Percentiles rank a stretch among this genome's conserved stretches.
Evolutionary conservation across 2,113 vertebrate genomes (phyloP).

Genomic region (Plecotus auritus): DNA sequence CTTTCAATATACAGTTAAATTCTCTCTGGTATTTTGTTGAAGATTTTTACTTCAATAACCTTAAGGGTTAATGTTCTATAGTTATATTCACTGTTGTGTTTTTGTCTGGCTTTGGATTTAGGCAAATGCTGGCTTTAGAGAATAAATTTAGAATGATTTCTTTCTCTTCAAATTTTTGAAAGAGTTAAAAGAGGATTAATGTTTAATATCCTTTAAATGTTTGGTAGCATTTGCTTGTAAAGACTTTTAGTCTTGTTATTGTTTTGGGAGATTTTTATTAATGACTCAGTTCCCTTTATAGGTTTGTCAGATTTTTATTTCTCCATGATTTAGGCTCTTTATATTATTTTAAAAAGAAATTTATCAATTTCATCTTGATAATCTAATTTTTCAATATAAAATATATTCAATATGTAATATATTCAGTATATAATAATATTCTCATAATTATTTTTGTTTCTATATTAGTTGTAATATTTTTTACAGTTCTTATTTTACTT

Average conservation of each 20-base stretch:
- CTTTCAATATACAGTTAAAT: not conserved
- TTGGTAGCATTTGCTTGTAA: not conserved
- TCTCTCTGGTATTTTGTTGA: not conserved
- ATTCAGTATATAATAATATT: not conserved
- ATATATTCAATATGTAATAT: no score
- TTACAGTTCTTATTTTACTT: not conserved
- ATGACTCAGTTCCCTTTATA: not conserved
- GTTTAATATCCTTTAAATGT: not conserved
- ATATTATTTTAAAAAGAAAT: not conserved
- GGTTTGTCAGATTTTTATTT: not conserved
- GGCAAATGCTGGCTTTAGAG: not conserved
- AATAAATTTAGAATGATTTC: not conserved
- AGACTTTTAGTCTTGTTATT: not conserved
- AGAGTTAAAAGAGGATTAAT: not conserved
- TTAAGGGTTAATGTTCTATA: not conserved
- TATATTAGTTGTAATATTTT: not conserved
- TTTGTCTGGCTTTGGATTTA: not conserved
- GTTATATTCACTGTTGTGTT: not conserved
- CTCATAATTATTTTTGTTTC: not conserved
- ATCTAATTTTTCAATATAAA: not conserved
- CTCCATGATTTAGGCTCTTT: not conserved
- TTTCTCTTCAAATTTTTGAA: not conserved
- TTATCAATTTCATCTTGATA: not conserved
- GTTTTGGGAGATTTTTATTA: not conserved
- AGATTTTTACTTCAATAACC: not conserved